Percentiles rank a stretch among this genome's conserved stretches.
Conservation (phyloP, 1,140 invertebrate species). For the Brachionus manjavacas region DNA sequence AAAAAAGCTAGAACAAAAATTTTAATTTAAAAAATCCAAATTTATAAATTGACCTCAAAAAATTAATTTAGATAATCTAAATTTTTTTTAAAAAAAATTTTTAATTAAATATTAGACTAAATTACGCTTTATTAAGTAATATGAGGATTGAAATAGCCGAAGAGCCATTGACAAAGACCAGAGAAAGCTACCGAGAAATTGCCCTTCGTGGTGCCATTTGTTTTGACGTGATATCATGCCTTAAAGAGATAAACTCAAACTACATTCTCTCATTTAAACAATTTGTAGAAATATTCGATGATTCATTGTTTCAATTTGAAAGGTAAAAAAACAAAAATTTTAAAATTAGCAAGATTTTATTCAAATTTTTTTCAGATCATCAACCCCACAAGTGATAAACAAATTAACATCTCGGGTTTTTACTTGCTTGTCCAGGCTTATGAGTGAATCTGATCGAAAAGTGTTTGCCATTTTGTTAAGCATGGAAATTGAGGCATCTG, state of each 20-base stretch:
- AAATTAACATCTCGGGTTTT: slow-evolving; percentile 9
- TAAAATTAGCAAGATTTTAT: neutral
- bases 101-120: too few species aligned
- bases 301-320: slow-evolving; percentile 54
- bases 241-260: slow-evolving; percentile 52
- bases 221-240: slow-evolving; percentile 54
- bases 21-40: too few species aligned
- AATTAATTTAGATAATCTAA: too few species aligned
- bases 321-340: slow-evolving; percentile 46
- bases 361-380: neutral
- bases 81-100: neutral
- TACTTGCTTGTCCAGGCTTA: neutral
- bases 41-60: neutral
- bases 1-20: neutral
- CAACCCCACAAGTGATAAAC: slow-evolving; percentile 17
- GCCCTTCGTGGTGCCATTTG: slow-evolving; percentile 53
- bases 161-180: slow-evolving; percentile 48
- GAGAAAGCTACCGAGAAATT: slow-evolving; percentile 51
- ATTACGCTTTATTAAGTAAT: neutral
- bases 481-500: slow-evolving; percentile 50
- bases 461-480: slow-evolving; percentile 28
- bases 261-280: slow-evolving; percentile 53
- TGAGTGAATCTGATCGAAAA: slow-evolving; percentile 25
- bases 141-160: slow-evolving; percentile 43
- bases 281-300: slow-evolving; percentile 51